phyloP scores from a whole-genome alignment of 2,113 vertebrate species.

The Mormoops blainvillei region DNA sequence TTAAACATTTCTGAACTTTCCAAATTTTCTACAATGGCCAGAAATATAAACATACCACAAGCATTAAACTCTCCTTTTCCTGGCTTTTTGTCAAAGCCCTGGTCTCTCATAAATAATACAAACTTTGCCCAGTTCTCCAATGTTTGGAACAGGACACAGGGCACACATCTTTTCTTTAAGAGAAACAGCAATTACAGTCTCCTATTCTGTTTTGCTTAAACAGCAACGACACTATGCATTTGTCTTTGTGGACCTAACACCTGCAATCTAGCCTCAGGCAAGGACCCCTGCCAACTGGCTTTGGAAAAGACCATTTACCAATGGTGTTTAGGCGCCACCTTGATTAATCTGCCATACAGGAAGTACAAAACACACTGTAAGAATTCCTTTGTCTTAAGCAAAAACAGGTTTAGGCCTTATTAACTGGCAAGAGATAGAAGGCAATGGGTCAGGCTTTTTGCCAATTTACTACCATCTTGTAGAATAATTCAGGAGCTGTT shows the following conservation, averaged over 20 bases:
- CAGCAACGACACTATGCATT: background rate
- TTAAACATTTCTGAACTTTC: constrained; percentile 35
- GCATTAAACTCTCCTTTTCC: constrained; percentile 18
- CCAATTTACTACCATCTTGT: background rate
- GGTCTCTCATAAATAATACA: constrained; percentile 30
- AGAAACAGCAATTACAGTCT: background rate
- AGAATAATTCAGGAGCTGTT: background rate
- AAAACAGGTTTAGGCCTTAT: background rate
- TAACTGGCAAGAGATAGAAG: constrained; percentile 18
- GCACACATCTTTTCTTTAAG: background rate
- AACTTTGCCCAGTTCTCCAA: background rate
- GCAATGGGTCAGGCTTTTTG: background rate
- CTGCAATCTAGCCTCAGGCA: background rate
- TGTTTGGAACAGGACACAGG: background rate
- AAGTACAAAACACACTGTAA: constrained; percentile 28
- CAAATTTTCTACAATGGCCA: constrained; percentile 34
- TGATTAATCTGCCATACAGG: constrained; percentile 3
- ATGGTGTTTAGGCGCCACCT: background rate
- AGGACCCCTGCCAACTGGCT: background rate
- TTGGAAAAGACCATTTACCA: constrained; percentile 17
- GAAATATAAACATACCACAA: constrained; percentile 37
- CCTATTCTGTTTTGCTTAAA: constrained; percentile 3
- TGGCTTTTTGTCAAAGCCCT: constrained; percentile 20
- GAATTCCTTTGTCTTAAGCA: constrained; percentile 37
- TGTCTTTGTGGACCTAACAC: constrained; percentile 17